Percentiles rank a stretch among this genome's conserved stretches.
Conservation (phyloP, 2,797 vertebrate genomes). For the Enteromius viviparus region DNA sequence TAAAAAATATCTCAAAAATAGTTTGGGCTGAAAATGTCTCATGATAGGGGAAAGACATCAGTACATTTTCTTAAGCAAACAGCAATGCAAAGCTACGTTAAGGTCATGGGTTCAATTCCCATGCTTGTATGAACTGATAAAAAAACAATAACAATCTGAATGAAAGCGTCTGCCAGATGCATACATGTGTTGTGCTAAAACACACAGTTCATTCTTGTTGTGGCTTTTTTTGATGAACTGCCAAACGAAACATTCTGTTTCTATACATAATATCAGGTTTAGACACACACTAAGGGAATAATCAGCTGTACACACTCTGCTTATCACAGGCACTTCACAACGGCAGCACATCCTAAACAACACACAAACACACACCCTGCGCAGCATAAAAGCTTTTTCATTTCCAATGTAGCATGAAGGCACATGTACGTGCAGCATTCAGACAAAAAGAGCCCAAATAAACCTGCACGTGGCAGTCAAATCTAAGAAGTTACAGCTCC, state of each 20-base stretch:
- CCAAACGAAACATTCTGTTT: neutral
- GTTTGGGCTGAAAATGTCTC: neutral
- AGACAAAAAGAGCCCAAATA: slow-evolving; percentile 14
- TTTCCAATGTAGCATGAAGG: slow-evolving; percentile 27
- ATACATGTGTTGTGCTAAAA: neutral
- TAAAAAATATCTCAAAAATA: neutral
- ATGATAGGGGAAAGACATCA: neutral
- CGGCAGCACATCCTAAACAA: slow-evolving; percentile 15
- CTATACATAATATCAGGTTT: slow-evolving; percentile 16
- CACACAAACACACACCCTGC: slow-evolving; percentile 29
- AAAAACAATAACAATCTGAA: too few species aligned
- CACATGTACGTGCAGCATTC: slow-evolving; percentile 5
- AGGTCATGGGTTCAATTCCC: neutral
- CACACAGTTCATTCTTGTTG: neutral
- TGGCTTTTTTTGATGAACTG: neutral
- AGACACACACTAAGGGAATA: slow-evolving; percentile 21
- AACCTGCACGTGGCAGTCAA: neutral
- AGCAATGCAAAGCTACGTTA: neutral
- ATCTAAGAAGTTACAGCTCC: slow-evolving; percentile 3
- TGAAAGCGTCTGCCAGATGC: slow-evolving; percentile 1
- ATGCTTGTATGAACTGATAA: neutral
- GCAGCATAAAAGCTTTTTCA: slow-evolving; percentile 42
- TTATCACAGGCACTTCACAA: slow-evolving; percentile 33
- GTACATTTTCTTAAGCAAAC: neutral
- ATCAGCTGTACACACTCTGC: slow-evolving; percentile 41